phyloP scores from a whole-genome alignment of 2,113 vertebrate genomes.

The Oceanites oceanicus region DNA sequence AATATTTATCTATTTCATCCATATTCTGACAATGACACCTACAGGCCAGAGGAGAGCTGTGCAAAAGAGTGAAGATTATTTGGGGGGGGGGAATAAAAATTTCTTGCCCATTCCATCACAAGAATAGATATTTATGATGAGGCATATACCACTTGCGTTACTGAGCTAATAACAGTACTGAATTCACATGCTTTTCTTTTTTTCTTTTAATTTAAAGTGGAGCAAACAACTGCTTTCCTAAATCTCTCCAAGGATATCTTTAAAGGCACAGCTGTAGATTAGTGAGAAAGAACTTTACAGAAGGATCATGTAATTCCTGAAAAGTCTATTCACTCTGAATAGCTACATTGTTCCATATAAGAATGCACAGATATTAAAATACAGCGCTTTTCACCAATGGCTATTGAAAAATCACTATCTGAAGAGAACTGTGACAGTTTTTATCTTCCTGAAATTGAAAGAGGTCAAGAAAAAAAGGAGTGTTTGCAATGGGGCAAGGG shows the following conservation, averaged over 20 bases:
- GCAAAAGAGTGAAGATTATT: background rate
- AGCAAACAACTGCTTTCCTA: background rate
- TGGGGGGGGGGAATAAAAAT: background rate
- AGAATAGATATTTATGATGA: background rate
- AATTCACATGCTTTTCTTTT: background rate
- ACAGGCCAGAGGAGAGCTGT: slow-evolving; percentile 2
- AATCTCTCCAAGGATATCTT: slow-evolving; percentile 20
- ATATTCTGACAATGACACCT: slow-evolving; percentile 28
- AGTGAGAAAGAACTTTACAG: background rate
- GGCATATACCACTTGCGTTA: background rate
- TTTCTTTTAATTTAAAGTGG: background rate
- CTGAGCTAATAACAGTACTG: background rate
- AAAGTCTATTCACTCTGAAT: slow-evolving; percentile 28
- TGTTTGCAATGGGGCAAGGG: background rate
- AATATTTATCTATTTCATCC: background rate
- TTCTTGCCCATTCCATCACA: background rate
- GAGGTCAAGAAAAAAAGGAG: slow-evolving; percentile 32
- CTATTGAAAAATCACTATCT: slow-evolving; percentile 60
- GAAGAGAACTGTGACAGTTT: slow-evolving; percentile 40
- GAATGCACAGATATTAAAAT: slow-evolving; percentile 54
- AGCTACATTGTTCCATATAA: slow-evolving; percentile 21
- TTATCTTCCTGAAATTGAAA: slow-evolving; percentile 45
- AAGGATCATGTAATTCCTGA: slow-evolving; percentile 13
- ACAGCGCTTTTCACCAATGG: slow-evolving; percentile 32
- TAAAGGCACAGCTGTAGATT: background rate